Percentiles rank a stretch among this genome's conserved stretches.
Evolutionary conservation across 2,888 invertebrate genomes (phyloP).

Genomic region (Sinopyrophorus schimmeli): DNA sequence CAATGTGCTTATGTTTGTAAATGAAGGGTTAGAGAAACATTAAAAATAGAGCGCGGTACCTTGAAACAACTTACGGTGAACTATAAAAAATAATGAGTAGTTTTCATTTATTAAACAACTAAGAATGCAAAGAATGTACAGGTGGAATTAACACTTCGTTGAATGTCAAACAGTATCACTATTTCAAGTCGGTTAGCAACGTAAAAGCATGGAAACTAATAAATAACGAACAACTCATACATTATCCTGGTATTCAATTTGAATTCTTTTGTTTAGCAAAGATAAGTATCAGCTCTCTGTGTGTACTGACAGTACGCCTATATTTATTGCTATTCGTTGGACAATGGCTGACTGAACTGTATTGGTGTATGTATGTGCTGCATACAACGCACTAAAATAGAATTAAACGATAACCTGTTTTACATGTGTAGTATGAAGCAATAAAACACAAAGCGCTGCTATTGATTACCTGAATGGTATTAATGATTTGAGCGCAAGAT

Average conservation of each 20-base stretch:
- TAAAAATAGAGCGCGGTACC: too few species aligned
- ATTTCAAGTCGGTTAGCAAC: constrained; percentile 26
- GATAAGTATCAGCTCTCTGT: constrained; percentile 48
- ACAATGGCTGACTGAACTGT: constrained; percentile 39
- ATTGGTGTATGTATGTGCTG: constrained; percentile 26
- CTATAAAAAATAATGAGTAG: too few species aligned
- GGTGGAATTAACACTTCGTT: constrained; percentile 25
- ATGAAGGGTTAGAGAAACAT: too few species aligned
- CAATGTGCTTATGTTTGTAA: too few species aligned
- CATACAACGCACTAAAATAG: constrained; percentile 25
- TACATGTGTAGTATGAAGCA: constrained; percentile 17
- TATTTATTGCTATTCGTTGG: constrained; percentile 46
- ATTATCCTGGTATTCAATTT: constrained; percentile 45
- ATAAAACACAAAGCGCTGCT: constrained; percentile 10
- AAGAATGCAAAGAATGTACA: too few species aligned
- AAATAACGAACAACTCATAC: constrained; percentile 34
- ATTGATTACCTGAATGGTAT: constrained; percentile 5
- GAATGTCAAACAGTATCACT: constrained; percentile 21
- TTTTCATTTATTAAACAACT: too few species aligned
- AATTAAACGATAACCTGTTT: constrained; percentile 26
- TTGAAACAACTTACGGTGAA: too few species aligned
- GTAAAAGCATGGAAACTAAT: constrained; percentile 25
- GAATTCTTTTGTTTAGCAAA: constrained; percentile 48
- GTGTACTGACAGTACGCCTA: constrained; percentile 43
- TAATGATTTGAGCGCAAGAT: constrained; percentile 1